Base-by-base conservation (phyloP, 2,888 invertebrate species). In the Plebejus melissa region DNA sequence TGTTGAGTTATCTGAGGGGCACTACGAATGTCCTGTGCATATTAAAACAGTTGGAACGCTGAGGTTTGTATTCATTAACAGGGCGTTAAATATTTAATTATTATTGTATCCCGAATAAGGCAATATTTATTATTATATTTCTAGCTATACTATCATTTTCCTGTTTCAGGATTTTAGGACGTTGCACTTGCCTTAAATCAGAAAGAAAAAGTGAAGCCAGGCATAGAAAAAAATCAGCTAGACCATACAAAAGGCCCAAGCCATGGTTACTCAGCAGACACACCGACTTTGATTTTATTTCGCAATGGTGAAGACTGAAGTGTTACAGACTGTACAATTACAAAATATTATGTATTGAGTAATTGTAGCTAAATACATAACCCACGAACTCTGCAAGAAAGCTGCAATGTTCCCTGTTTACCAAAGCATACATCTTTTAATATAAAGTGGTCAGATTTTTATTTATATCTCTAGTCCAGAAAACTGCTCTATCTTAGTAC, bases 211-310 rank as follows among this genome's bases (percentile, higher is more conserved):
- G 83, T 69, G 78, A 81, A 22, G 81, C 80, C 0, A 86, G 86
- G 78, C 74, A 7, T 13, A n/a, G 81, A 32, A 90, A 88, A 80
- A 83, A 80, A 77, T 90, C 91, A 1, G 87, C 88, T 16, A 93
- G 93, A 74, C 90, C 90, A 0, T 28, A 89, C 22, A 84, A 89
- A 58, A 91, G 88, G 78, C 93, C 93, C 0, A 93, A 93, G 78
- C 93, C 93, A 0, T 93, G 93, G 93, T 82, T 93, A 6, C 84
- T 93, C 0, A 93, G 92, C 77, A 86, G 93, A 79, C 90, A 90
- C 58, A 92, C 91, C 6, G 92, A 93, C 78, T 93, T 93, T 78
- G 93, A 93, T 82, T 83, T 91, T 77, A 50, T 88, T 28, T 93
- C 93, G 9, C 93, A 93, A 79, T 93, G 93, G 93, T 93, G 86